Base-by-base conservation (phyloP, 2,888 invertebrate genomes). In the Drosophila subsilvestris region DNA sequence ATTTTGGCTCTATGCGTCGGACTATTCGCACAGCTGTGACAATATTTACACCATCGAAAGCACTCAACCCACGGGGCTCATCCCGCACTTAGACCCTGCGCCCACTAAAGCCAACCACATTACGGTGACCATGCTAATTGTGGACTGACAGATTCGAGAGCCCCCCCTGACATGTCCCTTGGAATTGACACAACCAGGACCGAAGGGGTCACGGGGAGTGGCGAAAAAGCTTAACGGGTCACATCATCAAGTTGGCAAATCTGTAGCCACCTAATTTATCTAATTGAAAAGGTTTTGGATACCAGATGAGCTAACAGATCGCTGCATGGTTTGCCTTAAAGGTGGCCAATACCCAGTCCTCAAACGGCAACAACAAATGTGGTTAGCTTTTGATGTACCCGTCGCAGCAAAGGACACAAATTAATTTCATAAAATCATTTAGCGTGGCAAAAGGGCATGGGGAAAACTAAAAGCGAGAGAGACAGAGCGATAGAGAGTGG, bases 111-210 rank as follows among this genome's bases (percentile, higher is more conserved):
- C 25, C 25, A 63, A 50, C 73, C 65, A 45, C 78, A 79, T 63
- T 59, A 73, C 62, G 68, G 63, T 71, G 74, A 76, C 76, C 66
- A 63, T 66, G 87, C 78, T 86, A 84, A 81, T 84, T 80, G 84
- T 73, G 53, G 51, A 73, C 57, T 69, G 60, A 71, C 78, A 76
- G 66, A 72, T 74, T 63, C 57, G 20, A 27, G 50, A 42, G 53
- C 60, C 44, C 62, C 32, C 20, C 22, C 25, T 25, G 43, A 32
- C 45, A 53, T 12, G 25, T 50, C 43, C 12, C 3, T 3, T 10
- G 43, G 29, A 29, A 29, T 54, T 18, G 25, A 49, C 32, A 32
- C 32, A 37, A 14, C n/a, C 37, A 7, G 14, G n/a, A 37, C 2
- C 9, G 27, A 27, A 9, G 7, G 14, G 14, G 14, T 6, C 14